Evolutionary conservation across 2,797 vertebrate genomes (phyloP), one percentile per base, ranked within the genome.

Genomic region (Pantherophis vulpinus): DNA sequence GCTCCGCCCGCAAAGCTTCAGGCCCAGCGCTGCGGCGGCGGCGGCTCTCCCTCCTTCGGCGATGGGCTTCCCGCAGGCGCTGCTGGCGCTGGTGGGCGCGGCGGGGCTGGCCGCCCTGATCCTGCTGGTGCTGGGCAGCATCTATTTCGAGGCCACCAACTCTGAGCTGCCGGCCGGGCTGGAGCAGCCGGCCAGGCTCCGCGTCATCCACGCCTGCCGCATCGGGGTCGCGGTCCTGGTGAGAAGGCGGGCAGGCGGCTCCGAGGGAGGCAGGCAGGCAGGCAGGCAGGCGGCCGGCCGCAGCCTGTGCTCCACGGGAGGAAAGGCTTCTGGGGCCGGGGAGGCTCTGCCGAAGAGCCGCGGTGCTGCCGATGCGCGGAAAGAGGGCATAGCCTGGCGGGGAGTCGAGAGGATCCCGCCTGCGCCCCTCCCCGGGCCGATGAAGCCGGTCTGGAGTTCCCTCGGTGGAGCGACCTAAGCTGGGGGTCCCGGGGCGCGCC

Each of bases 61-160:
- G 47, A 51, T 97, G 97, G 95, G 95, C 54, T 97, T 96, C 94
- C 95, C 96, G 89, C 97, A 97, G 9, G 97, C 96, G 20, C 96
- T 98, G 89, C 93, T 98, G 89, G 96, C 97, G 93, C 94, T 98
- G 13, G 37, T 95, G 59, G n/a, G 94, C 9, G 95, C 90, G 18
- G 94, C 87, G 47, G 92, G 96, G 47, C 27, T 97, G 12, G 95
- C 93, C 32, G 94, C 93, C 74, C 91, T 93, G 91, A 79, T 97
- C 51, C 91, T 98, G 55, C 59, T 98, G 91, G 92, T 98, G 94
- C 96, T 98, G 96, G 98, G 98, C 29, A 96, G 98, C 92, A 96
- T 98, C 94, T 98, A 98, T 95, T 98, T 98, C 7, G 97, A 98
- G 94, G 87, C 98, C 95, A 98, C 98, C 96, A 98, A 99, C 96